Conservation (phyloP, 1,140 invertebrate species). For the Tetragnatha versicolor region DNA sequence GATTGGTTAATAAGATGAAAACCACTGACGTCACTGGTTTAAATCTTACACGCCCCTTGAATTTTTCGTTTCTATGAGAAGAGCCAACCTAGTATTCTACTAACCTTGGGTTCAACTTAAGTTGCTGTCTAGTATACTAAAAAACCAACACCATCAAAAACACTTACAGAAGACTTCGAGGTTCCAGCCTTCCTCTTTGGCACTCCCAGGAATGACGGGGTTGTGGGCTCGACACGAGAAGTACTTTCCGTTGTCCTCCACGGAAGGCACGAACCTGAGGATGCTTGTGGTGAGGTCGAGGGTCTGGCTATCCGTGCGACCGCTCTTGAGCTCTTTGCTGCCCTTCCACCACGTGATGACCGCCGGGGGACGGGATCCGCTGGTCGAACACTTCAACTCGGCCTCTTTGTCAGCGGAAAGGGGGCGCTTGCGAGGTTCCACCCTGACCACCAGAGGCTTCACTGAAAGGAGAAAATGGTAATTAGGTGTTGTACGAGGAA, state of each 20-base stretch:
- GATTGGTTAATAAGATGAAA: too few species aligned
- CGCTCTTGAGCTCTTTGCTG: constrained; percentile 46
- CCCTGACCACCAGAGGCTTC: constrained; percentile 57
- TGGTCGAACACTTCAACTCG: constrained; percentile 83
- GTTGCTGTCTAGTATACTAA: not conserved
- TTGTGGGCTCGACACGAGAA: constrained; percentile 56
- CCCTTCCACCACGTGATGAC: constrained; percentile 83
- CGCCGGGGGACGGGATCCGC: constrained; percentile 83
- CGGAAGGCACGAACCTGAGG: constrained; percentile 45
- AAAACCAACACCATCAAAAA: not conserved
- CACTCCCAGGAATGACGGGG: constrained; percentile 61
- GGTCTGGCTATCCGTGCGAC: constrained; percentile 14
- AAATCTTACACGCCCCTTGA: too few species aligned
- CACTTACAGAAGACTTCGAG: constrained; percentile 86
- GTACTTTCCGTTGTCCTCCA: constrained; percentile 54
- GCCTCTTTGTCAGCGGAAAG: constrained; percentile 57
- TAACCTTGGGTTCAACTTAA: too few species aligned
- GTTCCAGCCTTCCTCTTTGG: constrained; percentile 82
- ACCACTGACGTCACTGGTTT: too few species aligned
- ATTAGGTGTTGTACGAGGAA: not conserved
- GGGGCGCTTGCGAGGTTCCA: constrained; percentile 43
- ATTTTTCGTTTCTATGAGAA: too few species aligned
- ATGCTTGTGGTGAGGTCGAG: constrained; percentile 46
- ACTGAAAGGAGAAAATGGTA: constrained; percentile 29
- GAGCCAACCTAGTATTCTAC: too few species aligned